These are phyloP conservation scores for Loris lydekkerianus DNA, from an alignment of 2,797 vertebrate species.

Conservation along the genomic window DNA sequence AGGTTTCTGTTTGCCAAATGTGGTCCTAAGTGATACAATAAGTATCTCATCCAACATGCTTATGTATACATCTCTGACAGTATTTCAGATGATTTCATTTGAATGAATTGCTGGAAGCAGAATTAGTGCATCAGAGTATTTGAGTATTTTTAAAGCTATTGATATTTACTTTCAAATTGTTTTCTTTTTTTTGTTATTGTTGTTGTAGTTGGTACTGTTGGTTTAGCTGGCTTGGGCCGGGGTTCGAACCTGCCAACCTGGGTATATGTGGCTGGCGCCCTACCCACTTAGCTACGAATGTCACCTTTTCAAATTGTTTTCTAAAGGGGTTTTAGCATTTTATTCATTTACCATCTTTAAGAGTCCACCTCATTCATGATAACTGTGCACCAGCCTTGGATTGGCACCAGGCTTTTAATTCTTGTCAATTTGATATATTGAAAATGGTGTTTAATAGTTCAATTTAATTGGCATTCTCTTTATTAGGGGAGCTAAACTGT, in stretches of 20 bases:
- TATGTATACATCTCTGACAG: neutral
- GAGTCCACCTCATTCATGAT: neutral
- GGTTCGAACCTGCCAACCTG: too few relatives aligned
- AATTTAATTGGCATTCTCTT: conserved; percentile 40
- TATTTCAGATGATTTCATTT: conserved; percentile 30
- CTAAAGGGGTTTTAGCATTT: neutral
- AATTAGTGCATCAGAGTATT: neutral
- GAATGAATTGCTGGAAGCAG: neutral
- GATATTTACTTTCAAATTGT: neutral
- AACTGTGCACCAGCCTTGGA: neutral
- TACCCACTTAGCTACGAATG: too few relatives aligned
- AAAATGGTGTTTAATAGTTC: neutral
- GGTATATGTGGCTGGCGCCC: too few relatives aligned
- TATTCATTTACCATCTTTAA: neutral
- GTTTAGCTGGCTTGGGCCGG: too few relatives aligned
- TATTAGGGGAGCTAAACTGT: neutral
- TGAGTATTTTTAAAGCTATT: conserved; percentile 41
- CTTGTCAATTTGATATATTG: neutral
- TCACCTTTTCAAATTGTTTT: neutral
- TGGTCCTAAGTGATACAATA: neutral
- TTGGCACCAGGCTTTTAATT: neutral
- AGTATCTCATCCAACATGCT: neutral
- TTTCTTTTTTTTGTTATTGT: neutral
- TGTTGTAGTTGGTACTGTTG: too few relatives aligned
- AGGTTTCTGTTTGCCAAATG: neutral